phyloP scores from a whole-genome alignment of 2,888 invertebrate genomes.

The Ctenicera cuprea region DNA sequence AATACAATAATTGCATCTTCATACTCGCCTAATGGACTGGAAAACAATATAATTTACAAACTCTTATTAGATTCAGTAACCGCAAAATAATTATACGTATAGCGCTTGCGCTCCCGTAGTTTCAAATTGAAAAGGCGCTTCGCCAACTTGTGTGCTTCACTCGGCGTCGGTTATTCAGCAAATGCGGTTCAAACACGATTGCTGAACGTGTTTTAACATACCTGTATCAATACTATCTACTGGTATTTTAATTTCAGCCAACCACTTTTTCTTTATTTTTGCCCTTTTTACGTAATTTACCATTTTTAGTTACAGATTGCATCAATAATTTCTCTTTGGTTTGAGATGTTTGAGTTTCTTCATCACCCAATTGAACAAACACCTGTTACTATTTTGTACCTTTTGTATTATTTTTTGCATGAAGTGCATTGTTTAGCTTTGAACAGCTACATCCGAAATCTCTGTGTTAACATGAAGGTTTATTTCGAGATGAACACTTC shows the following conservation, averaged over 20 bases:
- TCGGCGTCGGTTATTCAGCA: conserved; percentile 55
- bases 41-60: conserved; percentile 31
- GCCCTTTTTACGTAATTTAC: conserved; percentile 19
- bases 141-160: conserved; percentile 49
- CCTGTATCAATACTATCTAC: conserved; percentile 12
- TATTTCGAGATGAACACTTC: conserved; percentile 31
- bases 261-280: conserved; percentile 33
- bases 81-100: conserved; percentile 22
- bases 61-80: conserved; percentile 6
- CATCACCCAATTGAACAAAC: conserved; percentile 10
- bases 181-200: conserved; percentile 48
- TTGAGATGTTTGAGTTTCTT: conserved; percentile 4
- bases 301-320: conserved; percentile 8
- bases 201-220: conserved; percentile 41
- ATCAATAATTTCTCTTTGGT: neutral
- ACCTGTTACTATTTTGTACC: conserved; percentile 28
- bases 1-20: conserved; percentile 3
- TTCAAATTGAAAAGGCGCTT: conserved; percentile 55
- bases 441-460: conserved; percentile 4
- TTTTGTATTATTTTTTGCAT: neutral
- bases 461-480: conserved; percentile 35
- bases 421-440: conserved; percentile 8
- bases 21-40: conserved; percentile 10
- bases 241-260: conserved; percentile 28
- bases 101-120: conserved; percentile 51